Base-by-base conservation (phyloP, 2,797 vertebrate genomes). In the Halcyon badia region DNA sequence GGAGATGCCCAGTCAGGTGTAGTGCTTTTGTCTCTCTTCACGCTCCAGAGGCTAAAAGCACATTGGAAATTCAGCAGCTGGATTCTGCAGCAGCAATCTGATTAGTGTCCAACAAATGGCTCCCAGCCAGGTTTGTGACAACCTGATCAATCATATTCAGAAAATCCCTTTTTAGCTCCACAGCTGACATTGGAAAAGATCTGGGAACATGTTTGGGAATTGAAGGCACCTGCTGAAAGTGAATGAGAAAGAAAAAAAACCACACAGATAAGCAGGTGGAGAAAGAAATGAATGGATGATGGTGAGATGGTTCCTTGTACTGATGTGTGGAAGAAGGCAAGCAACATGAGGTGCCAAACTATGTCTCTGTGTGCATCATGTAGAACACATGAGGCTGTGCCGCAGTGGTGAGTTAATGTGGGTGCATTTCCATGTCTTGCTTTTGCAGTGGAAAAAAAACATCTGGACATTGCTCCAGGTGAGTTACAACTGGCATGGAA, bases 111-210 rank as follows among this genome's bases (percentile, higher is more conserved):
- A 96, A 95, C 60, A 80, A 90, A 85, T 73, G 94, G 92, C 90
- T 96, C 57, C 75, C 72, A 64, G 96, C 94, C 96, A 96, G 64
- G 10, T 92, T 96, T 94, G 89, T 94, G 96, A 96, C 96, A 96
- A 70, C 78, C 75, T 90, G 85, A 94, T 94, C 96, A 90, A 73
- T 97, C 94, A 96, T 46, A 92, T 82, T 90, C 88, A 78, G 88
- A 95, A 96, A 94, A 93, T 75, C 75, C 86, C 75, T 96, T 91
- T 97, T 96, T 85, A 96, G 75, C 80, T 95, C 31, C 71, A 49
- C 73, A 84, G 62, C 62, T 87, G 73, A 91, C 66, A 66, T 72
- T 75, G 68, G 93, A 81, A 90, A 95, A 84, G 60, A 93, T 92
- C 62, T 68, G 90, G 93, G 95, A 93, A 92, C 52, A 22, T 84